Base-by-base conservation (phyloP, 2,888 invertebrate genomes). In the Oxyteleia sp. region DNA sequence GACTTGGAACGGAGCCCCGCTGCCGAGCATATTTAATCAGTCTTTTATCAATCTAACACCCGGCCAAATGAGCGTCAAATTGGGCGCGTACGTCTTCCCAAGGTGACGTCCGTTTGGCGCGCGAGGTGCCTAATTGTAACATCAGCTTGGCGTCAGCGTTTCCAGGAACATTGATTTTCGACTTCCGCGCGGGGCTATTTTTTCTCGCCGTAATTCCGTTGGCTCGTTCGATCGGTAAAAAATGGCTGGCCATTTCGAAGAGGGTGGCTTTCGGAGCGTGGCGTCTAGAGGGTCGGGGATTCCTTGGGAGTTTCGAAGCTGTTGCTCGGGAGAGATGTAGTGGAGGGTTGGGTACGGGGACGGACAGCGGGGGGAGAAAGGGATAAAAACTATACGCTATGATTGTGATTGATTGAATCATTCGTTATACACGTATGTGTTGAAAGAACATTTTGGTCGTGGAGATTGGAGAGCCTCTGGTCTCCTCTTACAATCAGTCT, bases 241-340 rank as follows among this genome's bases (percentile, higher is more conserved):
- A 66, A 69, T 38, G 76, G 64, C 15, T 18, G 61, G 71, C 72
- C 71, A 84, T 57, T 26, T 80, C 76, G 49, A 76, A 78, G 53
- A 66, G 57, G 72, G 76, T 61, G 53, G 74, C 66, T 83, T 84
- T 59, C 63, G 82, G 63, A 84, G 80, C 75, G 78, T 75, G 74
- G 64, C 82, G 23, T 45, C 51, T 80, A 78, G n/a, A n/a, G n/a
- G 53, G 53, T 75, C 41, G 15, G 11, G n/a, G 7, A 23, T 11
- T 49, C 16, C 5, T 43, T 16, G 16, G 63, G 57, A 20, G 13
- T 35, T 57, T n/a, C n/a, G n/a, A n/a, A n/a, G n/a, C n/a, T n/a
- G n/a, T n/a, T n/a, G n/a, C n/a, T n/a, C n/a, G n/a, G n/a, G n/a
- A n/a, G n/a, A n/a, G n/a, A n/a, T n/a, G n/a, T n/a, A n/a, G n/a